Base-by-base conservation (phyloP, 2,113 vertebrate species). In the Neogobius melanostomus region DNA sequence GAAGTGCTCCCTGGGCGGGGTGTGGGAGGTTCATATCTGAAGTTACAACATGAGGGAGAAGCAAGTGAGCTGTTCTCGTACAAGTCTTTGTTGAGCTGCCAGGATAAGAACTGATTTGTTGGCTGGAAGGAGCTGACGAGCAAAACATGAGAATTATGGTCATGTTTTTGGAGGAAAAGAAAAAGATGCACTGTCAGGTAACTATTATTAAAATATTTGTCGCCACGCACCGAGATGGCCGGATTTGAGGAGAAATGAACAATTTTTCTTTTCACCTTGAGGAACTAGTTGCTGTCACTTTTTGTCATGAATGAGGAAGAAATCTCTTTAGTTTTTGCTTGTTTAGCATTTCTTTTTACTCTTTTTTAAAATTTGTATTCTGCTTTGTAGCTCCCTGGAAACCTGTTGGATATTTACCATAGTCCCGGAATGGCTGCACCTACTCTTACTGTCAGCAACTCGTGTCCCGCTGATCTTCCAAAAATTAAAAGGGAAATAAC, bases 391-490 rank as follows among this genome's bases (percentile, higher is more conserved):
- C 91, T 95, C 66, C 94, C 95, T 16, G 94, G 95, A 75, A 96
- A 94, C 76, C 88, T 96, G 50, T 83, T 96, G 76, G 94, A 95
- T 76, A 90, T 95, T 1, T 95, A 95, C 81, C 91, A 90, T 54
- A 91, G 88, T 79, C 90, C 93, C 28, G 91, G 93, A 8, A 91
- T 94, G 82, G 81, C 91, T 51, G 89, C 92, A 0, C 89, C 93
- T 7, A 85, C 91, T 51, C 90, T 95, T 48, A 92, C 94, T 0
- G 94, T 93, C 75, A 96, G 95, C 91, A 96, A 95, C 88, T 97
- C 95, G 77, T 97, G 95, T 68, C 95, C 95, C 1, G 95, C 95
- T 45, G 94, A 96, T 80, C 93, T 97, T 80, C 91, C 94, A 61
- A 94, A 95, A 76, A 93, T 96, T 87, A 96, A 96, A 91, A 92